These are phyloP conservation scores for Pseudococcus jackbeardsleyi DNA, from an alignment of 2,888 invertebrate species.

Conservation along the genomic window DNA sequence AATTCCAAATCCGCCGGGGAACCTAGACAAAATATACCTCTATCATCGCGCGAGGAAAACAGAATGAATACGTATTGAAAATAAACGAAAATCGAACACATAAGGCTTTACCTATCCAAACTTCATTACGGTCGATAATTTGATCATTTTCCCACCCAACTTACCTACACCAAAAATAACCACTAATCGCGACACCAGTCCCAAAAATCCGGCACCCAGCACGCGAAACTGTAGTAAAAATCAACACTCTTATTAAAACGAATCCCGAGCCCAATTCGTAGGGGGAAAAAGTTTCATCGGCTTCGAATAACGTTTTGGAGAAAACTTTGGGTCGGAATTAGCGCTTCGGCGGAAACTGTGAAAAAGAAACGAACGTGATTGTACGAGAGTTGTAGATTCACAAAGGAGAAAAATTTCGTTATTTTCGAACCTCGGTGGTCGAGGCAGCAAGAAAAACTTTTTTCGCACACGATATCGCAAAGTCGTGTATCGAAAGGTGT, in stretches of 20 bases:
- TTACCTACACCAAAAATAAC: too few relatives aligned
- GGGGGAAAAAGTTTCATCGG: neutral
- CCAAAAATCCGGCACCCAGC: too few relatives aligned
- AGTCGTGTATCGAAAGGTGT: slow-evolving; percentile 2
- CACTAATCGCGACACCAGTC: too few relatives aligned
- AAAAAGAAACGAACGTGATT: slow-evolving; percentile 34
- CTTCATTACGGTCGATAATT: too few relatives aligned
- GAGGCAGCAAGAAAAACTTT: neutral
- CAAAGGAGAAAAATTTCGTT: slow-evolving; percentile 20
- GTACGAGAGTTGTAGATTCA: slow-evolving; percentile 24
- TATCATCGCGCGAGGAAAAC: too few relatives aligned
- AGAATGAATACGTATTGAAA: too few relatives aligned
- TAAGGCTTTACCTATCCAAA: too few relatives aligned
- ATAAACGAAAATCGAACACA: too few relatives aligned
- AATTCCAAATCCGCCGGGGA: too few relatives aligned
- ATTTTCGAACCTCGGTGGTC: neutral
- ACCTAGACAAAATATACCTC: too few relatives aligned
- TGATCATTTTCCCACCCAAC: too few relatives aligned
- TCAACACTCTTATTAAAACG: slow-evolving; percentile 43
- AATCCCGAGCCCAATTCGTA: neutral
- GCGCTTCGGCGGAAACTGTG: neutral
- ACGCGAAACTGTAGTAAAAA: neutral
- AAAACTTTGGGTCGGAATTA: slow-evolving; percentile 31
- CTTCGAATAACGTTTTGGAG: slow-evolving; percentile 37
- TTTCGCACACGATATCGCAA: slow-evolving; percentile 17